A percentile compares a stretch with the other conserved stretches of the same genome.
These are phyloP conservation scores for Chironomus striatipennis DNA, from an alignment of 1,140 invertebrate species.

Conservation along the genomic window DNA sequence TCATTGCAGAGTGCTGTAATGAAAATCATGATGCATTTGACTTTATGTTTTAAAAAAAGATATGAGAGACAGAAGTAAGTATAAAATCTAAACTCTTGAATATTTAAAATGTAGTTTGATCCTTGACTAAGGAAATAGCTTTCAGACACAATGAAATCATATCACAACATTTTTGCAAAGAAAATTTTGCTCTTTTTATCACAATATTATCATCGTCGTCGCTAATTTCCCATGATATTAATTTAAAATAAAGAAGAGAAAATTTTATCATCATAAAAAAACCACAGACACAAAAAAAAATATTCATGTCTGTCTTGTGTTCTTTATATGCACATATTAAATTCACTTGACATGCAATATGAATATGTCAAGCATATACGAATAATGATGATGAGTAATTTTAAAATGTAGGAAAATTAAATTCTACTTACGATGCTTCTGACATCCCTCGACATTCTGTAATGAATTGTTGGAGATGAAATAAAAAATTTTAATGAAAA, in stretches of 20 bases:
- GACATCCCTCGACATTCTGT: slow-evolving; percentile 57
- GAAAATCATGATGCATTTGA: slow-evolving; percentile 23
- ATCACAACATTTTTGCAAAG: not conserved
- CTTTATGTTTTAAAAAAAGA: no score
- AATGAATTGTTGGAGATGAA: not conserved
- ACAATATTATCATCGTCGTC: not conserved
- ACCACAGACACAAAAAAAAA: no score
- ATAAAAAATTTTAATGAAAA: not conserved
- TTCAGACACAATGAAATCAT: no score
- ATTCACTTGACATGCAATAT: not conserved
- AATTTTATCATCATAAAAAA: not conserved
- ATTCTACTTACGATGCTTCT: slow-evolving; percentile 79
- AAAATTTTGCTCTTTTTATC: not conserved
- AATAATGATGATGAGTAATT: no score
- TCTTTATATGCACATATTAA: slow-evolving; percentile 3
- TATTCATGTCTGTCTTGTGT: no score
- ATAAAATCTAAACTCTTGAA: no score
- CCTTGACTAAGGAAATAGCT: no score
- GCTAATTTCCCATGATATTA: slow-evolving; percentile 3
- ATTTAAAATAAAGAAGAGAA: not conserved
- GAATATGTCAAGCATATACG: not conserved
- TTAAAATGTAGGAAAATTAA: slow-evolving; percentile 20
- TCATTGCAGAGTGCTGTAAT: slow-evolving; percentile 78
- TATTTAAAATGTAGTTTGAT: no score
- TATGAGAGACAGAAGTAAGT: no score